phyloP scores from a whole-genome alignment of 2,888 invertebrate genomes.

The Deilephila porcellus region DNA sequence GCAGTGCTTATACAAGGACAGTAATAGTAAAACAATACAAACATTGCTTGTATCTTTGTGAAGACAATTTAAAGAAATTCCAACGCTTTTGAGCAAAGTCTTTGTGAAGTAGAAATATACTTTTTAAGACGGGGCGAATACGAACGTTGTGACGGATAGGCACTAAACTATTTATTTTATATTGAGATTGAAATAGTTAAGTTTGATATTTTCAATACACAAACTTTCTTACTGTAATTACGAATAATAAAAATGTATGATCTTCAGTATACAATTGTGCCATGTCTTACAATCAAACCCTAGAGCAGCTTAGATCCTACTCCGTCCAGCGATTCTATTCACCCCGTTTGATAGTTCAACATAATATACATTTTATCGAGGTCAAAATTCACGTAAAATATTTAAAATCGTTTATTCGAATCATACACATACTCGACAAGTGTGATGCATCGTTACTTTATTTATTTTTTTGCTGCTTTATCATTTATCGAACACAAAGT shows the following conservation, averaged over 20 bases:
- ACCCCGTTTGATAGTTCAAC: neutral
- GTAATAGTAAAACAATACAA: neutral
- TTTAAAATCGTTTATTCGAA: no score
- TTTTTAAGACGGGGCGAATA: no score
- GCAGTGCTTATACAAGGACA: neutral
- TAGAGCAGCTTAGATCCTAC: no score
- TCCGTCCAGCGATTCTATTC: no score
- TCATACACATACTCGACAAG: neutral
- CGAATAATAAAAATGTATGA: no score
- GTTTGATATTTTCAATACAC: no score
- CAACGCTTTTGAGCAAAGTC: neutral
- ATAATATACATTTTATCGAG: conserved; percentile 17
- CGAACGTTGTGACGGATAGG: no score
- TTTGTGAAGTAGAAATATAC: neutral
- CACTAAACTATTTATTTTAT: no score
- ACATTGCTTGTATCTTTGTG: neutral
- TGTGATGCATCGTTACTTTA: neutral
- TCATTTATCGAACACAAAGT: neutral
- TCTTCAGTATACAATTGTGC: no score
- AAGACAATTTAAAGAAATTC: neutral
- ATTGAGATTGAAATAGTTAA: no score
- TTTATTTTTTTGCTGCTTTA: neutral
- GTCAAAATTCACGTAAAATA: neutral
- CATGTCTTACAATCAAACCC: no score
- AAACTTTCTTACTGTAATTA: no score